Base-by-base conservation (phyloP, 2,113 vertebrate genomes). In the Ageneiosus marmoratus region DNA sequence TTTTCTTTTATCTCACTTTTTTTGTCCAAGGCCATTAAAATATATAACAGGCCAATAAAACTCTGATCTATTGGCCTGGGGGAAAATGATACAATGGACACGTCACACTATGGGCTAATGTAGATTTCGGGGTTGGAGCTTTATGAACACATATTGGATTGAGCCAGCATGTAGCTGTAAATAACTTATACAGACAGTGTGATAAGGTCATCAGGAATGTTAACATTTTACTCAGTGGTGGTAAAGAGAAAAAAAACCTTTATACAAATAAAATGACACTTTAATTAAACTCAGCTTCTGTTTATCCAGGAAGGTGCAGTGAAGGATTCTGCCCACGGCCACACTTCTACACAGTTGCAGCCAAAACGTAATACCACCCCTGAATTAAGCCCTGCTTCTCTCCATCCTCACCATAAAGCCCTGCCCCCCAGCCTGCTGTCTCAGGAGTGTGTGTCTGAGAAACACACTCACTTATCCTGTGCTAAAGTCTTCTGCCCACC, bases 401-500 rank as follows among this genome's bases (percentile, higher is more conserved):
- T 16, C 10, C 13, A 4, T 48, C 48, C 55, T 22, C 15, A 3
- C 9, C 56, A 3, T 1, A n/a, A n/a, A 27, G 0, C 11, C 69
- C 34, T 3, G 27, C n/a, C n/a, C 27, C 7, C 2, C 50, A 53
- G 11, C 15, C 51, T 82, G 83, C 77, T 77, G 1, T 55, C 70
- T 24, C 8, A 9, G 15, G 51, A 73, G 79, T 96, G 96, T 84
- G 83, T 94, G 83, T 55, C 37, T 20, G 82, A 94, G 65, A 85
- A 89, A 0, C 92, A 93, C 80, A 96, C 93, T 1, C 86, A 89
- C 29, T 89, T 72, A 37, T 96, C 95, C 41, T 97, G 96, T 37
- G 9, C 84, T 1, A 96, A 95, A 87, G 92, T 95, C 20, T 96
- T 96, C 88, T 97, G 95, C 88, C 90, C 93, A 0, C 95, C 95